A percentile compares a stretch with the other conserved stretches of the same genome.
Evolutionary conservation across 1,140 invertebrate genomes (phyloP).

Genomic region (Heliconius hewitsoni): DNA sequence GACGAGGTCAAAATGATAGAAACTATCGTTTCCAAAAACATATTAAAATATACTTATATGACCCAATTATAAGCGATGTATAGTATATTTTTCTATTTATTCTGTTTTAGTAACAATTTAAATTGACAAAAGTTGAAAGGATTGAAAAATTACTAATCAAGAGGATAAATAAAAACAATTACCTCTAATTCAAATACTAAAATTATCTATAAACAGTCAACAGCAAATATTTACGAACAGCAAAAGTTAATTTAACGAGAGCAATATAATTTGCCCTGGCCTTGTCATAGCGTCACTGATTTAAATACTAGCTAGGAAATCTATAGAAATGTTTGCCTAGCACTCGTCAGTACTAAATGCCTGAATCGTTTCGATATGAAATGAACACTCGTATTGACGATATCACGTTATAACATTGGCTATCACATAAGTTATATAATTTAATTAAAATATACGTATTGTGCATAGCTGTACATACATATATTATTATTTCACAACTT

Average conservation of each 20-base stretch:
- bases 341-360: constrained; percentile 2
- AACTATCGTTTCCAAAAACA: too few relatives aligned
- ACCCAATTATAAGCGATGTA: too few relatives aligned
- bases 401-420: background rate
- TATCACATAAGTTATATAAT: background rate
- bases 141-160: too few relatives aligned
- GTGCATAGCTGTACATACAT: background rate
- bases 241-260: constrained; percentile 14
- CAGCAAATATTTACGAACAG: background rate
- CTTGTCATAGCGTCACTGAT: constrained; percentile 13
- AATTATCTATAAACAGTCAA: too few relatives aligned
- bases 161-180: too few relatives aligned
- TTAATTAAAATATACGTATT: background rate
- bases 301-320: constrained; percentile 19
- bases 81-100: too few relatives aligned
- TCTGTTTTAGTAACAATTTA: too few relatives aligned
- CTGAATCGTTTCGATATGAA: background rate
- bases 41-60: too few relatives aligned
- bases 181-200: too few relatives aligned
- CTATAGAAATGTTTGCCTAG: constrained; percentile 8
- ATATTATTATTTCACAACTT: background rate
- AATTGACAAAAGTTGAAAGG: too few relatives aligned
- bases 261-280: constrained; percentile 20
- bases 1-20: too few relatives aligned
- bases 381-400: background rate